phyloP scores from a whole-genome alignment of 2,113 vertebrate species.

The Ursus arctos region DNA sequence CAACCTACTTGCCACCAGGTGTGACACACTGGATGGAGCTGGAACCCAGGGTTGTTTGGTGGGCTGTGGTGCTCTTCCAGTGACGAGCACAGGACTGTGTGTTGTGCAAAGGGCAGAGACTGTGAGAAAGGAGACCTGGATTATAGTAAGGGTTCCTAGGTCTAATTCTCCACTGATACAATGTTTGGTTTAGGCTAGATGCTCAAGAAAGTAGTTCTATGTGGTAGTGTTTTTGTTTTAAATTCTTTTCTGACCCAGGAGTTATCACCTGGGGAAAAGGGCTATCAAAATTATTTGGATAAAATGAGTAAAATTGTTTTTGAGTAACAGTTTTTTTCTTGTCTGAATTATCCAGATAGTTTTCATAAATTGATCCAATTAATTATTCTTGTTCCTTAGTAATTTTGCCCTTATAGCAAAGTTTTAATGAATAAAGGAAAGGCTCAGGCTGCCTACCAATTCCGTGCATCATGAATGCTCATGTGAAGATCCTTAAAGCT shows the following conservation, averaged over 20 bases:
- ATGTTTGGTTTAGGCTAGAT: neutral
- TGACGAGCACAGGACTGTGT: neutral
- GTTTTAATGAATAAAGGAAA: slow-evolving; percentile 17
- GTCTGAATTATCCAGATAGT: neutral
- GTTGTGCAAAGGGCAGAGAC: neutral
- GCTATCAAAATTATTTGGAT: neutral
- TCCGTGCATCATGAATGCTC: neutral
- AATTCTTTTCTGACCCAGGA: neutral
- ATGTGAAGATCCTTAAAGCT: neutral
- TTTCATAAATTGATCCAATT: neutral
- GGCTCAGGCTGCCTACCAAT: neutral
- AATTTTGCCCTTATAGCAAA: neutral
- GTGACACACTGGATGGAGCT: neutral
- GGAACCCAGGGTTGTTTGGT: neutral
- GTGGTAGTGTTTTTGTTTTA: neutral
- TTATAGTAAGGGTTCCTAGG: neutral
- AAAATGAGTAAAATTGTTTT: slow-evolving; percentile 8
- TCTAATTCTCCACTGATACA: neutral
- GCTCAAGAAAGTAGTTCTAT: neutral
- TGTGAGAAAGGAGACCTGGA: neutral
- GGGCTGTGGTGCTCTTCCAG: neutral
- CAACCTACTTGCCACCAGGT: neutral
- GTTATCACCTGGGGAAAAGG: neutral
- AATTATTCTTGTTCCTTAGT: neutral
- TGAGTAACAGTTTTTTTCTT: neutral